Evolutionary conservation across 2,888 invertebrate genomes (phyloP).

Genomic region (Drosophila fulvimacula): DNA sequence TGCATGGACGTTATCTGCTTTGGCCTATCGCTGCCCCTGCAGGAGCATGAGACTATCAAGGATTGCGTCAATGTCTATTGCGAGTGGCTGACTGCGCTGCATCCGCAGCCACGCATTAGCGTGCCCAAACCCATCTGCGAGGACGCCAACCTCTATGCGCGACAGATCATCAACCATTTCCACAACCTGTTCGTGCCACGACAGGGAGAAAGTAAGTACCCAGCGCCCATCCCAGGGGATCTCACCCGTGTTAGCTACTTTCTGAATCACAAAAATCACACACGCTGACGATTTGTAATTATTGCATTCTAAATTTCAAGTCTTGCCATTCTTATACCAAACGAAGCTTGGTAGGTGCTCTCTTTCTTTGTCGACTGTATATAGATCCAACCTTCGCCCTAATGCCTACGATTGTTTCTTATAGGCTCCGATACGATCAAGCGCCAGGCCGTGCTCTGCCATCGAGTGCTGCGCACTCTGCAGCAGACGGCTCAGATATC

Average conservation of each 20-base stretch:
- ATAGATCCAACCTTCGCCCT: neutral
- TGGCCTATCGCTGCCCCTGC: constrained; percentile 94
- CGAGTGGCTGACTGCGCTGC: constrained; percentile 96
- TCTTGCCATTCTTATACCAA: constrained; percentile 95
- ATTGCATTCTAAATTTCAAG: constrained; percentile 87
- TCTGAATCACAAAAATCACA: neutral
- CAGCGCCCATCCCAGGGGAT: neutral
- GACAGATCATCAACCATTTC: constrained; percentile 95
- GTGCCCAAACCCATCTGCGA: constrained; percentile 95
- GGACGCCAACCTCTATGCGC: constrained; percentile 95
- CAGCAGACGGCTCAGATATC: constrained; percentile 93
- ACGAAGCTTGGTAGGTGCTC: constrained; percentile 89
- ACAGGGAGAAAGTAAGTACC: constrained; percentile 93
- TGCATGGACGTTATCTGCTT: constrained; percentile 95
- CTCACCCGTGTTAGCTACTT: constrained; percentile 2
- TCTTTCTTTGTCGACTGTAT: constrained; percentile 22
- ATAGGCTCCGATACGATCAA: constrained; percentile 95
- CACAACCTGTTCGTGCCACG: constrained; percentile 97
- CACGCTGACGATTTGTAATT: constrained; percentile 30
- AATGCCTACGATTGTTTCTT: constrained; percentile 31
- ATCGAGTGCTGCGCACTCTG: constrained; percentile 93
- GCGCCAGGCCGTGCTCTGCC: constrained; percentile 96
- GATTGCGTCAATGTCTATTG: constrained; percentile 98
- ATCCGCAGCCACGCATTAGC: constrained; percentile 92
- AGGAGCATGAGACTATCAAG: constrained; percentile 96